Percentiles rank a stretch among this genome's conserved stretches.
Conservation (phyloP, 2,797 vertebrate genomes). For the Emys orbicularis region DNA sequence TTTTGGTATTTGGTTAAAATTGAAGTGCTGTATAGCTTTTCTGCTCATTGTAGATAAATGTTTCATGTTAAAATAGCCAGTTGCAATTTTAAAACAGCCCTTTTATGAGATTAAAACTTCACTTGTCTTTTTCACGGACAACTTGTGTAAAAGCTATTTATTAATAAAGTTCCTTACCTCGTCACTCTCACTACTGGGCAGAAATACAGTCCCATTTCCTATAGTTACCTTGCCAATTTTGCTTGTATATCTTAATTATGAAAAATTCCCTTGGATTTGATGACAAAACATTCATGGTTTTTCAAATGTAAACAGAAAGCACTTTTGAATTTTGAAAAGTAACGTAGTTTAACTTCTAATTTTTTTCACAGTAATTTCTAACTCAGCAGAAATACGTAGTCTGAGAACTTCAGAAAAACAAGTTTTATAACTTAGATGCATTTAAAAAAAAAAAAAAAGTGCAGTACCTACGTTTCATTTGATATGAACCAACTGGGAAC, state of each 20-base stretch:
- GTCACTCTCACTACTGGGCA: conserved; percentile 51
- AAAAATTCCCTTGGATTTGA: background rate
- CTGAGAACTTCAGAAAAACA: background rate
- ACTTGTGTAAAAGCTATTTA: conserved; percentile 71
- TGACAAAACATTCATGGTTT: background rate
- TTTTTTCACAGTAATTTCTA: background rate
- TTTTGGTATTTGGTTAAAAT: conserved; percentile 74
- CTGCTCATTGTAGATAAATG: conserved; percentile 81
- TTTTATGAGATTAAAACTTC: conserved; percentile 78
- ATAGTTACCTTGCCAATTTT: background rate
- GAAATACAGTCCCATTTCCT: conserved; percentile 65
- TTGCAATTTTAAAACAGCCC: conserved; percentile 77
- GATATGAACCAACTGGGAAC: background rate
- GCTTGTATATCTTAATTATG: background rate
- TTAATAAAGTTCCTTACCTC: conserved; percentile 78
- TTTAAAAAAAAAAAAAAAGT: background rate
- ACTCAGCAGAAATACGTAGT: background rate
- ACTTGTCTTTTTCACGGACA: conserved; percentile 71
- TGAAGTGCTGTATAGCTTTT: conserved; percentile 80
- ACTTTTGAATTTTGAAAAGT: background rate
- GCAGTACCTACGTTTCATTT: background rate
- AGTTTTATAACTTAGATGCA: background rate
- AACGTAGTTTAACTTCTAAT: background rate
- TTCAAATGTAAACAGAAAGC: background rate
- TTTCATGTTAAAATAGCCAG: conserved; percentile 82